Evolutionary conservation across 2,113 vertebrate species (phyloP).

Genomic region (Ceratotherium simum): DNA sequence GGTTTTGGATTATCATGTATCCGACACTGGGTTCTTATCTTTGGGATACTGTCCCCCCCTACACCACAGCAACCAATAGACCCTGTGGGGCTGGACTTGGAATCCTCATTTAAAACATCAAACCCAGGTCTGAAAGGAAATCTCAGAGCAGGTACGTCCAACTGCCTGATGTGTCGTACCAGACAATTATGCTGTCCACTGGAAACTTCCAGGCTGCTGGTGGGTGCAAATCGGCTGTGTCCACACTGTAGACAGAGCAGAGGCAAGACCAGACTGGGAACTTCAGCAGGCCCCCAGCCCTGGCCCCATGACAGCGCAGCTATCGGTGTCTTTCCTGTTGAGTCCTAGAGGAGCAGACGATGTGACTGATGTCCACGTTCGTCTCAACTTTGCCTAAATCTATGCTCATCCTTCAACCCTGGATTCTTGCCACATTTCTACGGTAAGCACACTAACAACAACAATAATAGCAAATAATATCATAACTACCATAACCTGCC

Average conservation of each 20-base stretch:
- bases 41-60: not conserved
- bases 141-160: not conserved
- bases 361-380: not conserved
- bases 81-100: not conserved
- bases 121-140: not conserved
- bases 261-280: not conserved
- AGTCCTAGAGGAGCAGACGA: not conserved
- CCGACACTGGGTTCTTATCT: not conserved
- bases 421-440: not conserved
- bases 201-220: not conserved
- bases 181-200: not conserved
- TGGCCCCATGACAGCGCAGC: not conserved
- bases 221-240: not conserved
- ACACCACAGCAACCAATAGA: not conserved
- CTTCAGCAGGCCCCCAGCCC: not conserved
- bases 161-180: not conserved
- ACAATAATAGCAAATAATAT: not conserved
- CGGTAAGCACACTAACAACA: not conserved
- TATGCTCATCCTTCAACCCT: not conserved
- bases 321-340: not conserved
- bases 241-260: not conserved
- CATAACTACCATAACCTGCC: not conserved
- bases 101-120: constrained; percentile 1
- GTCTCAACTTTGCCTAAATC: not conserved
- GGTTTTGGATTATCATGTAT: not conserved